Evolutionary conservation across 2,113 vertebrate genomes (phyloP).

Genomic region (Prunella fulvescens): DNA sequence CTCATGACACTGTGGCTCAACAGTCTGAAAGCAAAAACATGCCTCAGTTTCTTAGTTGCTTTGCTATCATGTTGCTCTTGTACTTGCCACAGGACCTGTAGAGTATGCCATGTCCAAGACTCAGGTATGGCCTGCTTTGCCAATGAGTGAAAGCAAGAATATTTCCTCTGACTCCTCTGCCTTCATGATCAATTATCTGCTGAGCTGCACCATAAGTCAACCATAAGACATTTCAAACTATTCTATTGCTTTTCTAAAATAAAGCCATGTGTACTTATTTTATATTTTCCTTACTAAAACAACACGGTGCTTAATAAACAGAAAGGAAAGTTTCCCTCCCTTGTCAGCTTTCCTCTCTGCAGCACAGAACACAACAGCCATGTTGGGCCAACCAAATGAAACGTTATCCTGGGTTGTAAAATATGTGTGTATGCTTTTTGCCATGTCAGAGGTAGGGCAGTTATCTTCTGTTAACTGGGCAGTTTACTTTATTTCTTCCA

Average conservation of each 20-base stretch:
- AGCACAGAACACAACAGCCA: not conserved
- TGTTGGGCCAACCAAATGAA: not conserved
- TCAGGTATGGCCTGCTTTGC: not conserved
- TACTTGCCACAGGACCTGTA: rapidly evolving
- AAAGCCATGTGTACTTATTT: not conserved
- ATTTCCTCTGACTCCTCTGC: not conserved
- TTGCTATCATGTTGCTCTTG: not conserved
- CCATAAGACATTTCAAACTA: not conserved
- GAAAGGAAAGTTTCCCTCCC: not conserved
- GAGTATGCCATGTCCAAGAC: not conserved
- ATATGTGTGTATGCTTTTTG: not conserved
- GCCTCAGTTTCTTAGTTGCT: not conserved
- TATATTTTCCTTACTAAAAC: not conserved
- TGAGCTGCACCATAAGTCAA: not conserved
- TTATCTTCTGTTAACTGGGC: not conserved
- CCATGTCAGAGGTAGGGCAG: not conserved
- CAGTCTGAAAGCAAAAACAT: not conserved
- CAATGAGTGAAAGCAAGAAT: not conserved
- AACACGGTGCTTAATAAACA: not conserved
- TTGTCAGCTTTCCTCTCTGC: not conserved
- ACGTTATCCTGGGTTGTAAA: not conserved
- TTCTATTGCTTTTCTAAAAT: not conserved
- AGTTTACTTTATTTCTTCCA: not conserved
- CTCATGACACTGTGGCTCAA: not conserved
- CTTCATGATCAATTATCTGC: not conserved